Percentiles rank a stretch among this genome's conserved stretches.
Conservation (phyloP, 2,888 invertebrate genomes). For the Caenorhabditis drosophilae region DNA sequence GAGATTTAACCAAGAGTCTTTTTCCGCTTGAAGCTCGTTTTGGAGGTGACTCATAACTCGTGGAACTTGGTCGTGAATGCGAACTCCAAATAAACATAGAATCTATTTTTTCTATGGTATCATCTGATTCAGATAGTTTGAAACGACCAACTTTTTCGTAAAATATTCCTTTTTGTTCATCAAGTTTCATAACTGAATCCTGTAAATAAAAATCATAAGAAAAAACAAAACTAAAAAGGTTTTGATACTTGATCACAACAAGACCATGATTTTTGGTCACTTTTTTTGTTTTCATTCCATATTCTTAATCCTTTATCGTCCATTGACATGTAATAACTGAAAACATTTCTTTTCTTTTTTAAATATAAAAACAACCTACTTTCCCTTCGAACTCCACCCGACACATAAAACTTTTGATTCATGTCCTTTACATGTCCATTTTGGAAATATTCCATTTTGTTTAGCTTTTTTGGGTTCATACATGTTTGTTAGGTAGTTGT, state of each 20-base stretch:
- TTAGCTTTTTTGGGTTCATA: too few relatives aligned
- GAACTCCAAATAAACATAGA: constrained; percentile 4
- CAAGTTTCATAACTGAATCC: not conserved
- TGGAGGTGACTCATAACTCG: constrained; percentile 10
- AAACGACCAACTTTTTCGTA: constrained; percentile 13
- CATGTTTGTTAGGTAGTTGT: constrained; percentile 19
- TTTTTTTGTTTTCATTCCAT: constrained; percentile 23
- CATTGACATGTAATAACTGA: constrained; percentile 19
- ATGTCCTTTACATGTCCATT: constrained; percentile 26
- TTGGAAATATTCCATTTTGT: constrained; percentile 7
- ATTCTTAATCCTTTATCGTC: constrained; percentile 32
- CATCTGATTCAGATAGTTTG: constrained; percentile 17
- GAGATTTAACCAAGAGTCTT: constrained; percentile 17
- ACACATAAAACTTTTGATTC: constrained; percentile 23
- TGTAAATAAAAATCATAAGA: not conserved
- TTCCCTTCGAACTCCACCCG: constrained; percentile 30
- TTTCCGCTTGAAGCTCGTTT: constrained; percentile 24
- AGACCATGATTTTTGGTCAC: constrained; percentile 11
- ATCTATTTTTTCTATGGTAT: constrained; percentile 17
- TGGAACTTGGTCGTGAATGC: constrained; percentile 11
- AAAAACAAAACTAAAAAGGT: not conserved
- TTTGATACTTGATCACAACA: constrained; percentile 7
- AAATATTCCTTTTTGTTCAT: constrained; percentile 9
- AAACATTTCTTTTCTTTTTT: not conserved
- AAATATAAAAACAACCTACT: constrained; percentile 6